Conservation (phyloP, 2,113 vertebrate genomes). For the Sciurus niger region DNA sequence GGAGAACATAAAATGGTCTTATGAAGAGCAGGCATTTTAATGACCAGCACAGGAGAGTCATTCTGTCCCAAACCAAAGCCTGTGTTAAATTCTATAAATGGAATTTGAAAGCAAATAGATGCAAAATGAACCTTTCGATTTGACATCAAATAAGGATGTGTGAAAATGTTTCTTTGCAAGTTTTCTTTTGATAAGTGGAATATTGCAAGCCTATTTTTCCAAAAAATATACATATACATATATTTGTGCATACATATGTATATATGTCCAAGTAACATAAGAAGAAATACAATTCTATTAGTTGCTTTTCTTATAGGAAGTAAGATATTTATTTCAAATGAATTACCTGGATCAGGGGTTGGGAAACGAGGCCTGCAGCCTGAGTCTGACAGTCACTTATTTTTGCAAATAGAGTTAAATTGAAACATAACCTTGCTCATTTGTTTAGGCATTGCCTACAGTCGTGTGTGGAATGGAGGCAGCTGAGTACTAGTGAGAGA, state of each 20-base stretch:
- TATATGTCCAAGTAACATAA: background rate
- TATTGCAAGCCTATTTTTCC: background rate
- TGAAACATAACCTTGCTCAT: background rate
- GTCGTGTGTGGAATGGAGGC: background rate
- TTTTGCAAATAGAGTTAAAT: background rate
- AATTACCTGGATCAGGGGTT: background rate
- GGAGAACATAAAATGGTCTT: constrained; percentile 10
- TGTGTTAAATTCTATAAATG: background rate
- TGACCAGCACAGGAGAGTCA: background rate
- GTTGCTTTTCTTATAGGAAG: constrained; percentile 11
- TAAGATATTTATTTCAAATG: constrained; percentile 11
- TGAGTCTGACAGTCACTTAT: background rate
- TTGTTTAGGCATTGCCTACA: background rate
- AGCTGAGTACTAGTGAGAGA: background rate
- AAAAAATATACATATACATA: background rate
- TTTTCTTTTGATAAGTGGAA: background rate
- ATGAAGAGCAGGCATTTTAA: background rate
- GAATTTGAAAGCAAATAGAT: constrained; percentile 26
- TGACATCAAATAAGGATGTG: background rate
- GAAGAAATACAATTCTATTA: background rate
- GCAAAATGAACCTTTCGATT: background rate
- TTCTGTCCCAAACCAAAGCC: background rate
- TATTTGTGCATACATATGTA: no score
- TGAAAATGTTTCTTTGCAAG: constrained; percentile 28
- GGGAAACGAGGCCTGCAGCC: background rate